These are phyloP conservation scores for Galagoides demidoff DNA, from an alignment of 2,797 vertebrate species.

Conservation along the genomic window DNA sequence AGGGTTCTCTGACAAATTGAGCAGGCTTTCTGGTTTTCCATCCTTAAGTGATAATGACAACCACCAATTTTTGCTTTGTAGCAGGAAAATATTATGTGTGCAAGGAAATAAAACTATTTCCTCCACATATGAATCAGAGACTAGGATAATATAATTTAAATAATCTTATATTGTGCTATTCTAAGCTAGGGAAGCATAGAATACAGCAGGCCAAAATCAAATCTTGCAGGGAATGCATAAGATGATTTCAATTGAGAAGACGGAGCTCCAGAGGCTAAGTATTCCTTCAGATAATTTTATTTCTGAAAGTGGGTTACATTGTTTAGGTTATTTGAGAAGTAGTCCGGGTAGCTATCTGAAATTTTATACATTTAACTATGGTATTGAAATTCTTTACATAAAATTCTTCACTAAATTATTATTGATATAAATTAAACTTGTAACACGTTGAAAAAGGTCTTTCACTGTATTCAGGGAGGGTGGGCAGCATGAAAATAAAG, in stretches of 20 bases:
- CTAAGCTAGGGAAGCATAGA: background rate
- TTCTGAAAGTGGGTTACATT: background rate
- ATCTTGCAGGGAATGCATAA: background rate
- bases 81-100: background rate
- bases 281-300: background rate
- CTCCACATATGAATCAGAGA: background rate
- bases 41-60: background rate
- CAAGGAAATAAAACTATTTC: background rate
- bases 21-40: background rate
- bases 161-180: background rate
- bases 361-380: background rate
- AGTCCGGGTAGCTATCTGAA: background rate
- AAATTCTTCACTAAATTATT: background rate
- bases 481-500: background rate
- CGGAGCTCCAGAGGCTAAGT: background rate
- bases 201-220: background rate
- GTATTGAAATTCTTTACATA: background rate
- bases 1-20: background rate
- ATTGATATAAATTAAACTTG: background rate
- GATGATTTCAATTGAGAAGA: background rate
- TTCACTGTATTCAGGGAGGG: background rate
- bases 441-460: background rate
- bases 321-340: background rate
- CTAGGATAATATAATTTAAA: background rate
- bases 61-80: background rate